A percentile compares a stretch with the other conserved stretches of the same genome.
Conservation (phyloP, 2,113 vertebrate genomes). For the Sterna hirundo region DNA sequence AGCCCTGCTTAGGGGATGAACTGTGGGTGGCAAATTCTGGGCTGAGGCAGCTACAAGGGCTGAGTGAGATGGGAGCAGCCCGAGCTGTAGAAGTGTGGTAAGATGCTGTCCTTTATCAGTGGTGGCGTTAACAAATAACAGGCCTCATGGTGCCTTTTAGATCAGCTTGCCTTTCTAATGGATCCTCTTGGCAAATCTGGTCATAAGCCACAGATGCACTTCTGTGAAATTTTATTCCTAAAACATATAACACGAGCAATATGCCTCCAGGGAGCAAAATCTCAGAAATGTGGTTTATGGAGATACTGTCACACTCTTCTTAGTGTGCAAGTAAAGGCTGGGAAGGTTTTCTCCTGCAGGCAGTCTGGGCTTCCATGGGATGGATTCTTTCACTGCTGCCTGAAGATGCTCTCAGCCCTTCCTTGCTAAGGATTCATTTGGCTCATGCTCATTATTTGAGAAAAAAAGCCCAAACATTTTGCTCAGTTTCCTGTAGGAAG, state of each 20-base stretch:
- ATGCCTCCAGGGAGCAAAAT: not conserved
- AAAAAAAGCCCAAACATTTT: not conserved
- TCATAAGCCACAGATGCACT: not conserved
- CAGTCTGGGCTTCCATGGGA: not conserved
- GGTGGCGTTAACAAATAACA: not conserved
- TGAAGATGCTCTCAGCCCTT: not conserved
- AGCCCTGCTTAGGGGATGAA: not conserved
- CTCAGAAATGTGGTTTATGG: not conserved
- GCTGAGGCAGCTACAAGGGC: not conserved
- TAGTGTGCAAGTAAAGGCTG: not conserved
- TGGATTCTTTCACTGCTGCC: not conserved
- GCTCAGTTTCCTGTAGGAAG: not conserved
- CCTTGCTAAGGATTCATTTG: not conserved
- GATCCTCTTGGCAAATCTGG: not conserved
- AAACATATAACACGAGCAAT: not conserved
- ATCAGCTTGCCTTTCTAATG: not conserved
- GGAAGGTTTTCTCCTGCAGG: not conserved
- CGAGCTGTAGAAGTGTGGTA: not conserved
- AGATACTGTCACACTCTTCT: not conserved
- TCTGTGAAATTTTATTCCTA: not conserved
- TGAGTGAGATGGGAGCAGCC: not conserved
- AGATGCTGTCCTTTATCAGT: not conserved
- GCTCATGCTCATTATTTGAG: not conserved
- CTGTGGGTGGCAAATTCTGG: constrained; percentile 25
- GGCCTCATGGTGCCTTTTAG: not conserved